Evolutionary conservation across 2,113 vertebrate species (phyloP).

Genomic region (Corythaixoides concolor): DNA sequence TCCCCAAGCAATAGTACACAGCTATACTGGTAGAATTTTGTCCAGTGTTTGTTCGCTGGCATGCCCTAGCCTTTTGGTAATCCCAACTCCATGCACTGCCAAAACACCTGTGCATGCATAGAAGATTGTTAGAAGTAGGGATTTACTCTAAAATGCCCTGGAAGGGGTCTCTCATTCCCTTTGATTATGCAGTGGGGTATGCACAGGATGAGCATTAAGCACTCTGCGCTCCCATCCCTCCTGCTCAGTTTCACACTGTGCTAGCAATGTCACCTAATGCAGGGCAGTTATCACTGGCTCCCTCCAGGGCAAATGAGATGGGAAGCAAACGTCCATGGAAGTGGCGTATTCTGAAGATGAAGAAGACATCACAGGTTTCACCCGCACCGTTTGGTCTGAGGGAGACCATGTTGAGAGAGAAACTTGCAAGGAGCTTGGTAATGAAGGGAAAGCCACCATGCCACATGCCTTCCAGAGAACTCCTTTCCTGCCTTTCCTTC

Average conservation of each 20-base stretch:
- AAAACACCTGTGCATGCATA: not conserved
- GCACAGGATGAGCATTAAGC: not conserved
- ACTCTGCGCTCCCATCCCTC: not conserved
- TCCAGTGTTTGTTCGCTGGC: not conserved
- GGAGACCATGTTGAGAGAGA: not conserved
- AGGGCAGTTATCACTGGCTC: not conserved
- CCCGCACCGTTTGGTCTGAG: accelerated
- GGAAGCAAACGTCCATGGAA: not conserved
- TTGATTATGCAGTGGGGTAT: accelerated
- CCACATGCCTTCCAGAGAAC: not conserved
- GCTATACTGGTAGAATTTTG: not conserved
- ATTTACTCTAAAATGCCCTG: not conserved
- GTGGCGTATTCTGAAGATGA: accelerated
- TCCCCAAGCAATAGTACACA: not conserved
- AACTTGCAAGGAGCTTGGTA: not conserved
- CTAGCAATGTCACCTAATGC: not conserved
- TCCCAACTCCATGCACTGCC: not conserved
- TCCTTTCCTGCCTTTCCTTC: not conserved
- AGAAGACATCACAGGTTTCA: not conserved
- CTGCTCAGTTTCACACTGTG: not conserved
- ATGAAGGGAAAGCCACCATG: not conserved
- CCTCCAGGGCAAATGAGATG: accelerated
- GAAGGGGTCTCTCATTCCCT: not conserved
- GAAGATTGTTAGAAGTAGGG: not conserved
- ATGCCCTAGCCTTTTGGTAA: not conserved